Evolutionary conservation across 1,140 invertebrate genomes (phyloP).

Genomic region (Drosophila virilis): DNA sequence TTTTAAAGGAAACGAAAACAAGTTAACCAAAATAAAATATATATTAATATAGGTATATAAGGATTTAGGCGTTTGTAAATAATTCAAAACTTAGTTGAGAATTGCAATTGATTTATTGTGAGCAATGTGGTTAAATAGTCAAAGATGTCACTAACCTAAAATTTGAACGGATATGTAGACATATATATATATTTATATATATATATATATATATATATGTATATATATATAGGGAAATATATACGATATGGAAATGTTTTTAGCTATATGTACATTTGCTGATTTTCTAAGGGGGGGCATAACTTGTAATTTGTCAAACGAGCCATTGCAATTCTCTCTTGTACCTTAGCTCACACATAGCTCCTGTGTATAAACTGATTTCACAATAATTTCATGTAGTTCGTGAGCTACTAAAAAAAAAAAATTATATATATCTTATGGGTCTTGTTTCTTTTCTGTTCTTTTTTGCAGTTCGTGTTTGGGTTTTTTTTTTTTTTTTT

Average conservation of each 20-base stretch:
- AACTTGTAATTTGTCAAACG: neutral
- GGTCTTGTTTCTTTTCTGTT: neutral
- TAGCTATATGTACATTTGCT: neutral
- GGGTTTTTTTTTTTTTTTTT: neutral
- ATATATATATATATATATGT: conserved; percentile 19
- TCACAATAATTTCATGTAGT: conserved; percentile 5
- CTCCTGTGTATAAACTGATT: conserved; percentile 2
- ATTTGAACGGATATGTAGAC: conserved; percentile 16
- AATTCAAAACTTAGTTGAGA: neutral
- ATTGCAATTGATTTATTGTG: conserved; percentile 32
- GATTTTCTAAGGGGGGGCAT: neutral
- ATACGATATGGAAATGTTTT: neutral
- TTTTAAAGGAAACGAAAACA: conserved; percentile 11
- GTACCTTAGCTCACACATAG: too few species aligned
- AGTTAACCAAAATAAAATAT: neutral
- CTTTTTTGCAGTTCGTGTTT: conserved; percentile 1
- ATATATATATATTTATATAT: conserved; percentile 9
- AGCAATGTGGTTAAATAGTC: neutral
- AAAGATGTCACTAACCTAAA: conserved; percentile 22
- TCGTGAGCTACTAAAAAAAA: neutral
- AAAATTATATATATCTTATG: neutral
- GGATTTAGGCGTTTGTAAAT: neutral
- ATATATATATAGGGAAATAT: conserved; percentile 5
- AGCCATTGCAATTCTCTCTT: conserved; percentile 1
- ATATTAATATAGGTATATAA: neutral